Conservation (phyloP, 2,888 invertebrate genomes). For the Steinernema hermaphroditum region DNA sequence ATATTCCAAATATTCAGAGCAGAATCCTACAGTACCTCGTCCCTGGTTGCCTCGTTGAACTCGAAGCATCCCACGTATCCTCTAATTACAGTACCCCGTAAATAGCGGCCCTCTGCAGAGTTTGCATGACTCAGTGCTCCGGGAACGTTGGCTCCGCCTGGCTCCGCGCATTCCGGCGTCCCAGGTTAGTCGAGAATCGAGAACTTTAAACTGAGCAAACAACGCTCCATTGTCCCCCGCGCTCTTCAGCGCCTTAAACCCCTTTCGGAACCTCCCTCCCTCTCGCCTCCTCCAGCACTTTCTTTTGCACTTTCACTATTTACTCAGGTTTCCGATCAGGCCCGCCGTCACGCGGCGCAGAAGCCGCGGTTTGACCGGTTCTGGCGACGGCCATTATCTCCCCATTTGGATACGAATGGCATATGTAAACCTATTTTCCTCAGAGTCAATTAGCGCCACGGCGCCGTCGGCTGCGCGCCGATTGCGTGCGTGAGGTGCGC, state of each 20-base stretch:
- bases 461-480: background rate
- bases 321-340: constrained; percentile 30
- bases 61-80: too few relatives aligned
- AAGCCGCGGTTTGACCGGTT: too few relatives aligned
- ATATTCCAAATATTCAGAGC: too few relatives aligned
- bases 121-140: too few relatives aligned
- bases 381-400: constrained; percentile 25
- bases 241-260: constrained; percentile 11
- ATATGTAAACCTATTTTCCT: constrained; percentile 30
- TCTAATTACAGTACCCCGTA: too few relatives aligned
- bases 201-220: background rate
- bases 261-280: constrained; percentile 1
- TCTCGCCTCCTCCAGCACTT: background rate
- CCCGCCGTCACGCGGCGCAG: too few relatives aligned
- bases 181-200: too few relatives aligned
- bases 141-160: too few relatives aligned
- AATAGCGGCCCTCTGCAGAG: too few relatives aligned
- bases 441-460: constrained; percentile 28
- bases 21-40: too few relatives aligned
- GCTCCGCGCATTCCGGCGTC: too few relatives aligned
- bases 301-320: constrained; percentile 26
- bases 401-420: constrained; percentile 24
- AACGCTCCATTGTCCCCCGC: background rate
- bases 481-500: constrained; percentile 18
- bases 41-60: too few relatives aligned